Evolutionary conservation across 1,140 invertebrate species (phyloP).

Genomic region (Zaprionus vittiger): DNA sequence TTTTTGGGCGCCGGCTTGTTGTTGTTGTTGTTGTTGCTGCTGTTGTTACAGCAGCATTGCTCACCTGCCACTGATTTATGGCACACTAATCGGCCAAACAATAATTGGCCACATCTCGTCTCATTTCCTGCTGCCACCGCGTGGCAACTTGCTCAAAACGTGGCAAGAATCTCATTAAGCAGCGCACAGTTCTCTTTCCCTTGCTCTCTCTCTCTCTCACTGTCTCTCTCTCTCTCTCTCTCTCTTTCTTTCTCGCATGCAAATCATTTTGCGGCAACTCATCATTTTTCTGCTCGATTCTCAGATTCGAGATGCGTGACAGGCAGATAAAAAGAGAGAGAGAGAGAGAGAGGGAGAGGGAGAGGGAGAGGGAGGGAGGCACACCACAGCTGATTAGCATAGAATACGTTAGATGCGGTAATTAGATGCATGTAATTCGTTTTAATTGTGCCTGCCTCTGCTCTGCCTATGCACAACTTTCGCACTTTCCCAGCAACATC

Average conservation of each 20-base stretch:
- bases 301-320: slow-evolving; percentile 50
- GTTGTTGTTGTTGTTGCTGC: too few relatives aligned
- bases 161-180: slow-evolving; percentile 12
- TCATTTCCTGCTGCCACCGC: slow-evolving; percentile 25
- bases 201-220: not conserved
- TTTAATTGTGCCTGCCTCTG: slow-evolving; percentile 60
- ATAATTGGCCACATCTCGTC: slow-evolving; percentile 38
- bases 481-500: slow-evolving; percentile 50
- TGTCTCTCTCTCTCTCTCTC: not conserved
- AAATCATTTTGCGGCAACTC: slow-evolving; percentile 3
- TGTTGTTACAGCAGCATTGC: slow-evolving; percentile 6
- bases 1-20: slow-evolving; percentile 36
- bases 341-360: not conserved
- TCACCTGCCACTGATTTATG: slow-evolving; percentile 52
- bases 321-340: slow-evolving; percentile 2
- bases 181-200: too few relatives aligned
- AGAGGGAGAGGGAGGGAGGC: not conserved
- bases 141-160: slow-evolving; percentile 8
- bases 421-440: slow-evolving; percentile 76
- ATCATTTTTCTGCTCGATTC: slow-evolving; percentile 3
- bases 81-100: slow-evolving; percentile 39
- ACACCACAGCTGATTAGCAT: slow-evolving; percentile 65
- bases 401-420: slow-evolving; percentile 68
- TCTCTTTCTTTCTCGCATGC: not conserved
- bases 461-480: slow-evolving; percentile 45